These are phyloP conservation scores for Norana najaformis DNA, from an alignment of 2,888 invertebrate genomes.

Conservation along the genomic window DNA sequence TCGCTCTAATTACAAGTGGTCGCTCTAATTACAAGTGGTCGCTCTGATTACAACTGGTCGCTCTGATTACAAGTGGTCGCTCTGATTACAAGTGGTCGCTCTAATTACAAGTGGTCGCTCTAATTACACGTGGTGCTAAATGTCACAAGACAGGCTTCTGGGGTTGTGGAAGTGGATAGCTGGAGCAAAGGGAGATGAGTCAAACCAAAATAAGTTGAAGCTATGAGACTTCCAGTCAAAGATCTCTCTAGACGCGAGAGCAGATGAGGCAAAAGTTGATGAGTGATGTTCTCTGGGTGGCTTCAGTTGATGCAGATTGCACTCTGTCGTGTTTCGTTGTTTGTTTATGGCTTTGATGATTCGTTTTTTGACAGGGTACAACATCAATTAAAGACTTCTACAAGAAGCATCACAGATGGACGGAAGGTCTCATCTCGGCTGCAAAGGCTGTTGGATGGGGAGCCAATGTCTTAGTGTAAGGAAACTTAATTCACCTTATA, in stretches of 20 bases:
- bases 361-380: constrained; percentile 68
- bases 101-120: no score
- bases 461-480: constrained; percentile 86
- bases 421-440: constrained; percentile 95
- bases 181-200: no score
- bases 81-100: no score
- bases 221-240: background rate
- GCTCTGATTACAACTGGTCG: no score
- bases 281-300: background rate
- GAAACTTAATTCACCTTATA: background rate
- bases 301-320: no score
- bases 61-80: no score
- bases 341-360: constrained; percentile 6
- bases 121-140: no score
- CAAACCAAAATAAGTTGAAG: background rate
- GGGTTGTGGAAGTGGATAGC: no score
- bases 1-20: no score
- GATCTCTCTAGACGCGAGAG: background rate
- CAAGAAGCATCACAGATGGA: constrained; percentile 97
- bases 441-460: constrained; percentile 96
- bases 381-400: constrained; percentile 91
- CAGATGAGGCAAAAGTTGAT: background rate
- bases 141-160: no score
- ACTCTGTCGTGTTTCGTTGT: no score
- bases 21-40: no score